These are phyloP conservation scores for Lycocorax pyrrhopterus DNA, from an alignment of 2,113 vertebrate genomes.

Conservation along the genomic window DNA sequence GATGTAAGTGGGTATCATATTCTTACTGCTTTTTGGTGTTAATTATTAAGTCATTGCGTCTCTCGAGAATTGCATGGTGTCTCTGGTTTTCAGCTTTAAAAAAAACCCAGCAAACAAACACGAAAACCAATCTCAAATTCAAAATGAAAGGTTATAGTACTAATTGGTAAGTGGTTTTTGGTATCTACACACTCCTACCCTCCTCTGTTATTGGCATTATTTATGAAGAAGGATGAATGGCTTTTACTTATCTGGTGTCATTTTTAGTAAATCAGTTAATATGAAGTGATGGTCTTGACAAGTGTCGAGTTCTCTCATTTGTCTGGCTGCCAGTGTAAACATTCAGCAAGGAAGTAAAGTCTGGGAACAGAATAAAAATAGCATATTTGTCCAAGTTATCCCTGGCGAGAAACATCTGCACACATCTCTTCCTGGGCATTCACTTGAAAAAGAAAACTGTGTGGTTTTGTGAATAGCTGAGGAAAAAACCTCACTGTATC, in stretches of 20 bases:
- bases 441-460: background rate
- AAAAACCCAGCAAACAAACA: background rate
- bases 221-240: background rate
- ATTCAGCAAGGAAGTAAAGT: background rate
- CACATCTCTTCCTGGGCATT: background rate
- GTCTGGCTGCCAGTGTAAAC: background rate
- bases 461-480: background rate
- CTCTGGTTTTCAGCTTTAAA: background rate
- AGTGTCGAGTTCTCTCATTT: background rate
- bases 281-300: background rate
- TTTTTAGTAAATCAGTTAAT: background rate
- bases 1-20: slow-evolving; percentile 76
- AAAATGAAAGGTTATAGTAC: background rate
- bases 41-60: slow-evolving; percentile 1
- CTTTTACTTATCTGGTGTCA: background rate
- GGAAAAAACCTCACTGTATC: background rate
- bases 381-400: background rate
- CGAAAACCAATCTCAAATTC: background rate
- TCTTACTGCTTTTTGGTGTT: background rate
- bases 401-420: background rate
- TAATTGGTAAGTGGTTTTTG: background rate
- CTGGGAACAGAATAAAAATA: background rate
- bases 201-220: background rate
- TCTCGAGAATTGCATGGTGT: slow-evolving; percentile 1
- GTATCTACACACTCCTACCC: background rate